These are phyloP conservation scores for Tenthredo amoena DNA, from an alignment of 2,888 invertebrate species.

Conservation along the genomic window DNA sequence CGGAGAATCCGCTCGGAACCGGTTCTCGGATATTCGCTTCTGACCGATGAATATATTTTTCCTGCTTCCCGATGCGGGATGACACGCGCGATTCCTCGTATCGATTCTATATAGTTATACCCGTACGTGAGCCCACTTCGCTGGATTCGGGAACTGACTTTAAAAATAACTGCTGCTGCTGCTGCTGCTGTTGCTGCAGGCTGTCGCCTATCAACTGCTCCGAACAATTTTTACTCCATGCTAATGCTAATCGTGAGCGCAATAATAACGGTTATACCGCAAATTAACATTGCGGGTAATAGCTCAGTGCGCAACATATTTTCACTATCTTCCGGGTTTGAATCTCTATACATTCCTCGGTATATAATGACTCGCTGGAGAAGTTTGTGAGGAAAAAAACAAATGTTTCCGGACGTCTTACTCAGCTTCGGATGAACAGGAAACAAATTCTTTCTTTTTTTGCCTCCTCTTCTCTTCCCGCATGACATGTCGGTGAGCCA, in stretches of 20 bases:
- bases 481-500: background rate
- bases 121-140: background rate
- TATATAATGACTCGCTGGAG: background rate
- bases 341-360: background rate
- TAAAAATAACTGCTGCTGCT: constrained; percentile 8
- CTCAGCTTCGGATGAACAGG: background rate
- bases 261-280: constrained; percentile 14
- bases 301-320: constrained; percentile 15
- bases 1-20: constrained; percentile 26
- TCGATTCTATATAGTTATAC: background rate
- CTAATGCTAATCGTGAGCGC: constrained; percentile 6
- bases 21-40: constrained; percentile 21
- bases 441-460: background rate
- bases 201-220: constrained; percentile 21
- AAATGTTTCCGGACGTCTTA: background rate
- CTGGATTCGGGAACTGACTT: background rate
- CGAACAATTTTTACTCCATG: constrained; percentile 7
- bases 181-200: background rate
- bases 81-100: constrained; percentile 22
- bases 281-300: constrained; percentile 25
- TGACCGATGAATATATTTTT: constrained; percentile 11
- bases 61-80: background rate
- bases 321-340: constrained; percentile 15
- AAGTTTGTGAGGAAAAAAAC: background rate
- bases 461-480: too few species aligned